A percentile compares a stretch with the other conserved stretches of the same genome.
Evolutionary conservation across 2,113 vertebrate genomes (phyloP).

Genomic region (Diphyllodes magnificus): DNA sequence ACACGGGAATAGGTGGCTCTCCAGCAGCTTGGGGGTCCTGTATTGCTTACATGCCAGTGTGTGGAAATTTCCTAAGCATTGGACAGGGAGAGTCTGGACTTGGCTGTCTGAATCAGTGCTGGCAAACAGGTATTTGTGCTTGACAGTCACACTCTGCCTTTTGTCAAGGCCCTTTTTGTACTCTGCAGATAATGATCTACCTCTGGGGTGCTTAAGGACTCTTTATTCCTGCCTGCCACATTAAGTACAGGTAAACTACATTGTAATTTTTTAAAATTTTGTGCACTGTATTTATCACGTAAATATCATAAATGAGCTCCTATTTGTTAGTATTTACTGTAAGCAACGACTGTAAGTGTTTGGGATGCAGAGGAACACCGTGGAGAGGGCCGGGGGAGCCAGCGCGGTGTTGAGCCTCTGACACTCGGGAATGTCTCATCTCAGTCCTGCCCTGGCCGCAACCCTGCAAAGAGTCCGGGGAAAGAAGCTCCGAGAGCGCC

Average conservation of each 20-base stretch:
- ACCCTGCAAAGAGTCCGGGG: not conserved
- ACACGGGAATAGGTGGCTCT: not conserved
- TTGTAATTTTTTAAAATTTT: not conserved
- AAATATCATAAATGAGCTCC: not conserved
- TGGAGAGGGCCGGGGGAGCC: not conserved
- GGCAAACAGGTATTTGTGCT: not conserved
- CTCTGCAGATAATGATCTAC: not conserved
- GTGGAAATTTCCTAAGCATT: not conserved
- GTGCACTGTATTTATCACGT: not conserved
- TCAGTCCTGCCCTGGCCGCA: not conserved
- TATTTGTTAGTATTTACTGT: not conserved
- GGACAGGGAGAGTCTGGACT: not conserved
- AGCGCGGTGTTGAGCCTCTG: not conserved
- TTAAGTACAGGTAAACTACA: not conserved
- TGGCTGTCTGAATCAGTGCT: not conserved
- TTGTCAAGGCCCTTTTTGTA: not conserved
- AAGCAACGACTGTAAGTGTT: not conserved
- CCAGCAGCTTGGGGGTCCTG: not conserved
- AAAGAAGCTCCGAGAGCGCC: not conserved
- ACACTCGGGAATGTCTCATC: accelerated
- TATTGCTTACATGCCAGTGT: not conserved
- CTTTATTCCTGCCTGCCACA: not conserved
- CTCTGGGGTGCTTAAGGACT: not conserved
- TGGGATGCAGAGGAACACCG: not conserved
- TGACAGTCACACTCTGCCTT: not conserved